Percentiles rank a stretch among this genome's conserved stretches.
Evolutionary conservation across 2,797 vertebrate genomes (phyloP).

Genomic region (Pseudochirops corinnae): DNA sequence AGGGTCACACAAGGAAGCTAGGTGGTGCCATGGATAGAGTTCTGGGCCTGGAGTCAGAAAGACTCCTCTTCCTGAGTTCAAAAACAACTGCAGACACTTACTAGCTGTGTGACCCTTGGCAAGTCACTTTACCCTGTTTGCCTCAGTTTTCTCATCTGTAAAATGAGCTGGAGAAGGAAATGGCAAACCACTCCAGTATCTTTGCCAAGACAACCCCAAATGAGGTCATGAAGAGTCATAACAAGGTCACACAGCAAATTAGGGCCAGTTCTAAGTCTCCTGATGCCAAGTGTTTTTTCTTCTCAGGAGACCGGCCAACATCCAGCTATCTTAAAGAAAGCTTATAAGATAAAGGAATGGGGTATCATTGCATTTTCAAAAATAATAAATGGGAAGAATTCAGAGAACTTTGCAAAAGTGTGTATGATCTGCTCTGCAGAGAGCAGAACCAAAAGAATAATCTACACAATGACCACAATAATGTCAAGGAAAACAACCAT

Average conservation of each 20-base stretch:
- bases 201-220: no score
- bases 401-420: background rate
- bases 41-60: background rate
- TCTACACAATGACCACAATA: background rate
- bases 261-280: background rate
- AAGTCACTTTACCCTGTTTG: background rate
- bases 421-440: background rate
- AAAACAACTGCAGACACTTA: background rate
- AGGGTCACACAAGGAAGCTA: background rate
- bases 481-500: background rate
- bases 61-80: background rate
- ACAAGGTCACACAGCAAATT: constrained; percentile 8
- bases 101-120: background rate
- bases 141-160: background rate
- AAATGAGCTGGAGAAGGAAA: background rate
- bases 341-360: background rate
- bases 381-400: background rate
- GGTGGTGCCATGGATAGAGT: background rate
- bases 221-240: background rate
- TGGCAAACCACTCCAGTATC: no score
- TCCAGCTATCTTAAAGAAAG: background rate
- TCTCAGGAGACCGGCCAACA: background rate
- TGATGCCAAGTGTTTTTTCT: background rate
- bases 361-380: background rate
- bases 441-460: background rate